Evolutionary conservation across 23 tunicate species (phyloP).

Genomic region (Ascidia mentula): DNA sequence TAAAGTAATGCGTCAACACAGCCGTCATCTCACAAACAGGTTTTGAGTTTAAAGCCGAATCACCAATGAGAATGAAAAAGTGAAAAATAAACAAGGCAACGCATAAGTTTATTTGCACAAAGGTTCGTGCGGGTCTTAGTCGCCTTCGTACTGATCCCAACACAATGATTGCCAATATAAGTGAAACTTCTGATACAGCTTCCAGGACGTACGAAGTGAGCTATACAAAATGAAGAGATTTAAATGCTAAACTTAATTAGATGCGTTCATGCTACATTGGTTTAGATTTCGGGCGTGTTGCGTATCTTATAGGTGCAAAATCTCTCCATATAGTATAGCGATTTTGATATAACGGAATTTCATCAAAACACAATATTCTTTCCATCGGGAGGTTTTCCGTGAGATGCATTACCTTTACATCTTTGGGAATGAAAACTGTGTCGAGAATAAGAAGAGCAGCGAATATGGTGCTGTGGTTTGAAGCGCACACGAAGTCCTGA

Average conservation of each 20-base stretch:
- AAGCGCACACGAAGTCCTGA: background rate
- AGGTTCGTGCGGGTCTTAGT: constrained; percentile 11
- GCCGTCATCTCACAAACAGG: background rate
- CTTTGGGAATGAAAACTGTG: background rate
- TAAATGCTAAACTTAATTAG: background rate
- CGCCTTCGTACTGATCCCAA: constrained; percentile 7
- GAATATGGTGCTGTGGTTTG: constrained; percentile 19
- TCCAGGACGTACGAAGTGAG: constrained; percentile 13
- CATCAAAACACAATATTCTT: too few species aligned
- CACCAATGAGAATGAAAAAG: background rate
- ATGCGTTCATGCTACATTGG: too few species aligned
- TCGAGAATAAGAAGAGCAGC: background rate
- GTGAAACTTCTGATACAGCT: constrained; percentile 5
- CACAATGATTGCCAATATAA: background rate
- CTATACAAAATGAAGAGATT: background rate
- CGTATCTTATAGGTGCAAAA: too few species aligned
- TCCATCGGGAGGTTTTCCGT: background rate
- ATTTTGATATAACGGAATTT: too few species aligned
- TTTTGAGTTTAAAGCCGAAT: background rate
- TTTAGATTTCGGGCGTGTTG: too few species aligned
- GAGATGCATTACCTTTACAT: background rate
- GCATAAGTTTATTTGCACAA: constrained; percentile 22
- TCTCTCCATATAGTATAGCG: too few species aligned
- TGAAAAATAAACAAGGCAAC: constrained; percentile 16
- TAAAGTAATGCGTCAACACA: background rate